Conservation (phyloP, 2,888 invertebrate genomes). For the Polietes domitor region DNA sequence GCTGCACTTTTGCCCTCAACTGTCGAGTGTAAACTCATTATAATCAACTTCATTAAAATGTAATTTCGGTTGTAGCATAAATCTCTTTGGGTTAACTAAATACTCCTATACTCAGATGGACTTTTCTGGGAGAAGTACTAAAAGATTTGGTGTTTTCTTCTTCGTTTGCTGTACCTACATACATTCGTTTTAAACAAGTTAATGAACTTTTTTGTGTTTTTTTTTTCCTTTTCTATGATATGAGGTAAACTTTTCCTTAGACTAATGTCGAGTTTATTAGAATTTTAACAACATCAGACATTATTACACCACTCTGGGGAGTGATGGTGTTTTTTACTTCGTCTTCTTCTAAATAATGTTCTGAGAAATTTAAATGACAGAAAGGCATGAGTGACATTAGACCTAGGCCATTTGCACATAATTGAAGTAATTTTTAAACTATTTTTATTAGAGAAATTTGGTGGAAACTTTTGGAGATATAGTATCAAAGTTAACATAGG, state of each 20-base stretch:
- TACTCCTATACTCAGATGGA: not conserved
- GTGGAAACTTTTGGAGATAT: no score
- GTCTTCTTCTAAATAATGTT: not conserved
- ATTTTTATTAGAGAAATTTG: no score
- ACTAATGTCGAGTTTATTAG: slow-evolving; percentile 58
- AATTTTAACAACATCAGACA: slow-evolving; percentile 25
- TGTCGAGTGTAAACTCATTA: slow-evolving; percentile 72
- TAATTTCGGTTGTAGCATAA: slow-evolving; percentile 78
- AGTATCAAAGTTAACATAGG: no score
- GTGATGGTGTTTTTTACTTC: not conserved
- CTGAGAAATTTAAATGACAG: not conserved
- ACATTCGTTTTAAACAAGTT: slow-evolving; percentile 43
- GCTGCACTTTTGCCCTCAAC: slow-evolving; percentile 37
- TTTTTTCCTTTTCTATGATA: slow-evolving; percentile 31
- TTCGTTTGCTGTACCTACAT: not conserved
- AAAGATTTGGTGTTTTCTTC: slow-evolving; percentile 4
- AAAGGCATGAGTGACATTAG: not conserved
- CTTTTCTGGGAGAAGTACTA: not conserved
- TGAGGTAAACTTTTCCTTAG: slow-evolving; percentile 39
- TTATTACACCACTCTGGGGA: slow-evolving; percentile 29
- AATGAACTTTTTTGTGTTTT: slow-evolving; percentile 1
- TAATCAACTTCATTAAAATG: slow-evolving; percentile 77
- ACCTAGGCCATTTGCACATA: not conserved
- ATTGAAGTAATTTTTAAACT: no score
- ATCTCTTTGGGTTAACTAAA: slow-evolving; percentile 66